Evolutionary conservation across 2,888 invertebrate genomes (phyloP).

Genomic region (Ferrisia virgata): DNA sequence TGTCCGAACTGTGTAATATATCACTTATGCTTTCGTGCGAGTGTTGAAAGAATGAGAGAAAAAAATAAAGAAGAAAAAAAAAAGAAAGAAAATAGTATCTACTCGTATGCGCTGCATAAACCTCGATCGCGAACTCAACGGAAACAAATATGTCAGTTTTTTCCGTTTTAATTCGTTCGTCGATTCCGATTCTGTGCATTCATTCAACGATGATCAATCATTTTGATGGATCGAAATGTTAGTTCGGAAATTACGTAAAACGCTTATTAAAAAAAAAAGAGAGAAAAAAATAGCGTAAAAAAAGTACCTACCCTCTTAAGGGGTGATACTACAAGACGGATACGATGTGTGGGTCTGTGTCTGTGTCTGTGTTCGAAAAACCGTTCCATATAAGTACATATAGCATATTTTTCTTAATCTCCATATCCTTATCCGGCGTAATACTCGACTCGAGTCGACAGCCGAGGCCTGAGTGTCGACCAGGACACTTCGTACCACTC

Average conservation of each 20-base stretch:
- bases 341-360: too few relatives aligned
- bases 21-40: constrained; percentile 2
- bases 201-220: constrained; percentile 46
- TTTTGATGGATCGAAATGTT: constrained; percentile 46
- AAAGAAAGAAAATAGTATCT: too few relatives aligned
- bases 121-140: constrained; percentile 28
- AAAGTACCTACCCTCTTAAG: not conserved
- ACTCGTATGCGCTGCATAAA: too few relatives aligned
- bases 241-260: constrained; percentile 45
- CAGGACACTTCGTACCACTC: not conserved
- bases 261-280: constrained; percentile 46
- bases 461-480: too few relatives aligned
- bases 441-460: not conserved
- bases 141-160: constrained; percentile 39
- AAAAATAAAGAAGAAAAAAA: too few relatives aligned
- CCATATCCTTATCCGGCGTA: not conserved
- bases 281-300: constrained; percentile 38
- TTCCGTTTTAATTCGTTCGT: constrained; percentile 41
- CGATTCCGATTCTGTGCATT: constrained; percentile 45
- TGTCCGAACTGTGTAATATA: constrained; percentile 12
- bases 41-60: constrained; percentile 1
- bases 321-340: constrained; percentile 41
- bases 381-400: not conserved
- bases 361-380: not conserved
- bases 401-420: not conserved